phyloP scores from a whole-genome alignment of 2,113 vertebrate genomes.

The Hyperopisus bebe region DNA sequence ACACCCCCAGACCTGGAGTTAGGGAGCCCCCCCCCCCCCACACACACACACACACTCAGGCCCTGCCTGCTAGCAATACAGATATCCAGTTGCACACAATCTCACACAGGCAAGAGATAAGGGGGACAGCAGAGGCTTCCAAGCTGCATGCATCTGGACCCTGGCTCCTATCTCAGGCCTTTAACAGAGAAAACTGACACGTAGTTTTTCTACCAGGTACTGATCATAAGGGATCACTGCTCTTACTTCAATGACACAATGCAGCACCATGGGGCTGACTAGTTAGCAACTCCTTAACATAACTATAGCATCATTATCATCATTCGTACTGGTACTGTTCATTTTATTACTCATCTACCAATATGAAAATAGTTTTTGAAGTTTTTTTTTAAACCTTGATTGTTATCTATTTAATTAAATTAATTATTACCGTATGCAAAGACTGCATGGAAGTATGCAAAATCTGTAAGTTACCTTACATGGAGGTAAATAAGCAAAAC shows the following conservation, averaged over 20 bases:
- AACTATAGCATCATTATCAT: neutral
- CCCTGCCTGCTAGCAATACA: constrained; percentile 27
- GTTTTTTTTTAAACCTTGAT: neutral
- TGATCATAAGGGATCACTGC: neutral
- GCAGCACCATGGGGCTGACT: neutral
- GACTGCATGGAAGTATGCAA: neutral
- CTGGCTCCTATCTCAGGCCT: neutral
- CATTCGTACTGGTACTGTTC: neutral
- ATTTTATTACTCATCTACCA: neutral
- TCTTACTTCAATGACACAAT: neutral
- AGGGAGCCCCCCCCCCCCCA: neutral
- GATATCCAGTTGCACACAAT: constrained; percentile 42
- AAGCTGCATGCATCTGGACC: neutral
- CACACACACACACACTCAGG: constrained; percentile 14
- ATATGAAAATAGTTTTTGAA: neutral
- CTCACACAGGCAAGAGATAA: constrained; percentile 24
- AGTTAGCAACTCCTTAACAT: neutral
- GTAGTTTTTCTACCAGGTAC: neutral
- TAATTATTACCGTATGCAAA: neutral
- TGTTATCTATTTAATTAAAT: neutral
- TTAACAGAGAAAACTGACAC: neutral
- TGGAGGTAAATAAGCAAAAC: neutral
- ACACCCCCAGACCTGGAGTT: constrained; percentile 15
- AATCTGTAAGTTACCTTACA: neutral
- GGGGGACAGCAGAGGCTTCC: neutral